These are phyloP conservation scores for Drosophila simulans DNA, from an alignment of 1,140 invertebrate genomes.

Conservation along the genomic window DNA sequence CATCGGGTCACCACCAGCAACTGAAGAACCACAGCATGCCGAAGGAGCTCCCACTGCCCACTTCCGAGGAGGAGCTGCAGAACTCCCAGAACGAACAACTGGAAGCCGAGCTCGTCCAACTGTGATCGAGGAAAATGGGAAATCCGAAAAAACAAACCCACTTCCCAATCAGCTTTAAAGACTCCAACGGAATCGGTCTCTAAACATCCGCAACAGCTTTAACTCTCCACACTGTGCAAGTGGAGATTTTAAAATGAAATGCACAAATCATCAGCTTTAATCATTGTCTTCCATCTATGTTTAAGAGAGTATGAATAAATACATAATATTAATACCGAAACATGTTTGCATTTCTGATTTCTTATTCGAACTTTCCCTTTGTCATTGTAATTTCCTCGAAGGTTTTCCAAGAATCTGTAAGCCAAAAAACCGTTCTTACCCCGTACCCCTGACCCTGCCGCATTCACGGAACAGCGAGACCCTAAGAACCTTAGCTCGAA, in stretches of 20 bases:
- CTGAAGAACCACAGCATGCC: constrained; percentile 10
- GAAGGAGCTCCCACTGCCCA: constrained; percentile 6
- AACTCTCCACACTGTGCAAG: constrained; percentile 23
- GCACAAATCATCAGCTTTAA: constrained; percentile 43
- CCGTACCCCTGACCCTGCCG: constrained; percentile 1
- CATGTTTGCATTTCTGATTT: constrained; percentile 29
- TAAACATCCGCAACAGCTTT: constrained; percentile 55
- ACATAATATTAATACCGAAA: constrained; percentile 33
- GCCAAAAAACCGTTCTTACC: constrained; percentile 46
- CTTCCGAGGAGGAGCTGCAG: constrained; percentile 31
- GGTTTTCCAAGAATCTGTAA: constrained; percentile 53
- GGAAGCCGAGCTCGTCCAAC: constrained; percentile 37
- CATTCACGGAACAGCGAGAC: constrained; percentile 29
- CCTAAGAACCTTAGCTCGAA: constrained; percentile 65
- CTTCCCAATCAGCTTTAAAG: constrained; percentile 42
- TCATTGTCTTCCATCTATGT: constrained; percentile 54
- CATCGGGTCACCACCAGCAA: constrained; percentile 20
- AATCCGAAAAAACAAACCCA: constrained; percentile 8
- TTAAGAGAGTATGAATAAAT: constrained; percentile 44
- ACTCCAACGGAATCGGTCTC: constrained; percentile 45
- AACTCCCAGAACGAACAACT: constrained; percentile 41
- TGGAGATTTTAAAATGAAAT: constrained; percentile 25
- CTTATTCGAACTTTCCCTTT: constrained; percentile 41
- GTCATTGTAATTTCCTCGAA: constrained; percentile 46
- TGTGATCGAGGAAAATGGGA: constrained; percentile 31